Evolutionary conservation across 1,140 invertebrate genomes (phyloP).

Genomic region (Bombus waltoni): DNA sequence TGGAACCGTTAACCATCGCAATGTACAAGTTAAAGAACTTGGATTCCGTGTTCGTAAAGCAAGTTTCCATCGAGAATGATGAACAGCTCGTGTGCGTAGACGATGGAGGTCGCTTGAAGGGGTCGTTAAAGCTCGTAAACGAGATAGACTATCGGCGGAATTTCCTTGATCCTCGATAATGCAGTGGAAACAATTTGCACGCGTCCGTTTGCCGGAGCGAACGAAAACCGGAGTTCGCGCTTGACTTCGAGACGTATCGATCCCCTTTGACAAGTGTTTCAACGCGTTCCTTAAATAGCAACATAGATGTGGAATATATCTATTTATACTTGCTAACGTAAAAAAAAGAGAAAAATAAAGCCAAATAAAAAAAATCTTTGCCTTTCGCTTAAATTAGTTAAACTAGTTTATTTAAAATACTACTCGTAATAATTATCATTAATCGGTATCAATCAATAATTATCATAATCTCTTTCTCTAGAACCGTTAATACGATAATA

Average conservation of each 20-base stretch:
- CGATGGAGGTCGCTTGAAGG: slow-evolving; percentile 53
- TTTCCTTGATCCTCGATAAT: slow-evolving; percentile 72
- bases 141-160: slow-evolving; percentile 70
- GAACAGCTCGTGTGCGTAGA: slow-evolving; percentile 35
- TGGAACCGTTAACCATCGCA: slow-evolving; percentile 19
- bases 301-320: not conserved
- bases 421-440: too few relatives aligned
- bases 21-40: slow-evolving; percentile 20
- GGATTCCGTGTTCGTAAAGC: slow-evolving; percentile 25
- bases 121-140: slow-evolving; percentile 68
- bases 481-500: not conserved
- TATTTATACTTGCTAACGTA: not conserved
- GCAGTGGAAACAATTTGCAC: slow-evolving; percentile 67
- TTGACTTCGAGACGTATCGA: slow-evolving; percentile 39
- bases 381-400: too few relatives aligned
- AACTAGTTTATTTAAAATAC: too few relatives aligned
- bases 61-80: slow-evolving; percentile 51
- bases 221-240: slow-evolving; percentile 23
- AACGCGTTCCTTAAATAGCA: not conserved
- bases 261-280: not conserved
- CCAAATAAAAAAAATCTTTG: too few relatives aligned
- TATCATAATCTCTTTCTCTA: not conserved
- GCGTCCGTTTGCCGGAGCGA: slow-evolving; percentile 56
- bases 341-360: too few relatives aligned
- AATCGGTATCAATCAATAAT: not conserved